A percentile compares a stretch with the other conserved stretches of the same genome.
Evolutionary conservation across 1,140 invertebrate species (phyloP).

Genomic region (Lepidostoma basale): DNA sequence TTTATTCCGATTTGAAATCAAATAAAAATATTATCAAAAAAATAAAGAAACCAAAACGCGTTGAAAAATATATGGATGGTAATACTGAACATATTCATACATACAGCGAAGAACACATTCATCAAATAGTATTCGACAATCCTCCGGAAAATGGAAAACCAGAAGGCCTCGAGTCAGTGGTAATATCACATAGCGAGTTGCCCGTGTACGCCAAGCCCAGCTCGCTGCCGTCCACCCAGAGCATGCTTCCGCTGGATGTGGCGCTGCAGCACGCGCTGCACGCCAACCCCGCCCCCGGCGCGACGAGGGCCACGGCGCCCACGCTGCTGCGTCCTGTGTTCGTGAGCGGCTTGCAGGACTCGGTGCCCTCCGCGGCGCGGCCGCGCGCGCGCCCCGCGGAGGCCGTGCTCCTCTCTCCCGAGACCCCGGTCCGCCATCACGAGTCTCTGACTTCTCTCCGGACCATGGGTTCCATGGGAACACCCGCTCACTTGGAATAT

Average conservation of each 20-base stretch:
- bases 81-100: slow-evolving; percentile 60
- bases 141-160: slow-evolving; percentile 19
- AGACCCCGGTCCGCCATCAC: no score
- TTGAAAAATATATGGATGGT: slow-evolving; percentile 60
- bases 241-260: slow-evolving; percentile 28
- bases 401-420: no score
- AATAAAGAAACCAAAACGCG: slow-evolving; percentile 55
- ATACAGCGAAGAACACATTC: slow-evolving; percentile 60
- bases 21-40: slow-evolving; percentile 54
- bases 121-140: slow-evolving; percentile 55
- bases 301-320: not conserved
- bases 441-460: slow-evolving; percentile 35
- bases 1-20: slow-evolving; percentile 54
- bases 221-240: not conserved
- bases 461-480: slow-evolving; percentile 50
- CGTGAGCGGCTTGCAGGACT: no score
- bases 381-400: no score
- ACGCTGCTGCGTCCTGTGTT: not conserved
- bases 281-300: slow-evolving; percentile 47
- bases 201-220: not conserved
- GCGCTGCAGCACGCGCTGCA: slow-evolving; percentile 32
- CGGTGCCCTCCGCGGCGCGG: no score
- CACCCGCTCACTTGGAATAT: slow-evolving; percentile 53
- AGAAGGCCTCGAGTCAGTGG: slow-evolving; percentile 9
- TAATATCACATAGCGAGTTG: not conserved